phyloP scores from a whole-genome alignment of 37 sponge, comb jelly and placozoan genomes.

The Axinella damicornis region DNA sequence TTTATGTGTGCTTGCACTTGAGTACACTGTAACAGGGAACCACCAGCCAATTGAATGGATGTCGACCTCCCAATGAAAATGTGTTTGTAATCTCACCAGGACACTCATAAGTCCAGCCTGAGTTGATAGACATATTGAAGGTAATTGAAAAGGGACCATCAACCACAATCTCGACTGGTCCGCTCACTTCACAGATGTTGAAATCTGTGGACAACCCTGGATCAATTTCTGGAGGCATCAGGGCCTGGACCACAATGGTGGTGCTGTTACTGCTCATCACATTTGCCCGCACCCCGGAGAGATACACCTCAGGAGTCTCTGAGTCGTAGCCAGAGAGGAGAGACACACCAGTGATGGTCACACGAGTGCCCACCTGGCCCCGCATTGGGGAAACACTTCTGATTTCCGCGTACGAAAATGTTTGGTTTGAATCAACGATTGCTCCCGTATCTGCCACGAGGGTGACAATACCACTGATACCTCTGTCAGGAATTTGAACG shows the following conservation, averaged over 20 bases:
- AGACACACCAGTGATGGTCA: too few species aligned
- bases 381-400: conserved; percentile 21
- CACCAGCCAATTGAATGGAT: too few species aligned
- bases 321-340: too few species aligned
- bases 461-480: background rate
- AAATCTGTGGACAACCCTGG: background rate
- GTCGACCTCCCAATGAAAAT: too few species aligned
- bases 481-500: too few species aligned
- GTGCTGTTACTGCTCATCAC: too few species aligned
- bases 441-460: conserved; percentile 66
- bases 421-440: conserved; percentile 23
- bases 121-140: conserved; percentile 18
- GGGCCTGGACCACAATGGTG: conserved; percentile 35
- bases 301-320: too few species aligned
- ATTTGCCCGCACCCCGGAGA: too few species aligned
- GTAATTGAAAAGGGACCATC: background rate
- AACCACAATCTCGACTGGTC: background rate
- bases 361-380: too few species aligned
- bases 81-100: conserved; percentile 43
- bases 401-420: conserved; percentile 45
- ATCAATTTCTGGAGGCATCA: background rate
- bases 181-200: background rate
- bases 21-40: too few species aligned
- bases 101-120: conserved; percentile 48
- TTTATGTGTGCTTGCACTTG: too few species aligned